Evolutionary conservation across 2,888 invertebrate species (phyloP), one percentile per base, ranked within the genome.

Genomic region (Drosophila infuscata): DNA sequence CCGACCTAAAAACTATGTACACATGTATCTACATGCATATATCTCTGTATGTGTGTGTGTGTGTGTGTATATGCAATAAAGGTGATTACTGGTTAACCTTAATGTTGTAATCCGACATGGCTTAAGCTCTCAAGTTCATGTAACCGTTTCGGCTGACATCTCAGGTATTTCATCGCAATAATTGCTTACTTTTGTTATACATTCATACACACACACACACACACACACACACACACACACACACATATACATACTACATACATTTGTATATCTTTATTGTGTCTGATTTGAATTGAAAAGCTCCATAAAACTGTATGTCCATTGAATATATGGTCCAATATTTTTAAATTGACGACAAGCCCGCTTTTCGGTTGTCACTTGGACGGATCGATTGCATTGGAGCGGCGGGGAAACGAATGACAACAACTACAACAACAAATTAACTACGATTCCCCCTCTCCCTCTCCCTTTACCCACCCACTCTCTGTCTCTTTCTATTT

Each of bases 291-390:
- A 52, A 52, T 63, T 53, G 41, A 62, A 73, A 52, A 61, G 43
- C 35, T 67, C 25, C 6, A 57, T 56, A 52, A 51, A 62, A 51
- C 33, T 25, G 36, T 29, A 29, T 17, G 53, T 20, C 60, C 57
- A 20, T 7, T 12, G 46, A 46, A 20, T 46, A 20, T 46, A 70
- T 36, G 17, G 58, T 20, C 63, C 56, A 63, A 59, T 58, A 56
- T 49, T 71, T 41, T 41, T 61, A 54, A 58, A 38, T 38, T 49
- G 53, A n/a, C 57, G 78, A 78, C 76, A 60, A 48, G 52, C 43
- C 25, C 8, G 46, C 25, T 46, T 46, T 15, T 25, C 46, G 25
- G 20, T 33, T n/a, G 51, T 71, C 30, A 51, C 20, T 35, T 20
- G 7, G n/a, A n/a, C 29, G 38, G 30, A 64, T 62, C 53, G 53